Base-by-base conservation (phyloP, 2,797 vertebrate species). In the Acomys russatus region DNA sequence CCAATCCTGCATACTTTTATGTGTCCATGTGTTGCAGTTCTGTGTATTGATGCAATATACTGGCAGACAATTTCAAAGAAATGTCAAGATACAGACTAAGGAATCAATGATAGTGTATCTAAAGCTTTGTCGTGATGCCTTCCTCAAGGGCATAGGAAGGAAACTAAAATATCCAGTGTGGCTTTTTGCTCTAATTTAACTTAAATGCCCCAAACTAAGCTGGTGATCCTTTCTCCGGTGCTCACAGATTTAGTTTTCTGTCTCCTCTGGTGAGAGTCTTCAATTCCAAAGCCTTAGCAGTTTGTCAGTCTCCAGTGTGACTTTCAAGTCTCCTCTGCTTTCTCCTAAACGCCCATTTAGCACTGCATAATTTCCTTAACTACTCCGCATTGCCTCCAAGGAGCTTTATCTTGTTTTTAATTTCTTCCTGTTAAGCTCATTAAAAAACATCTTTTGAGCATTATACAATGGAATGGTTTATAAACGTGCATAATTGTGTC, bases 341-440 rank as follows among this genome's bases (percentile, higher is more conserved):
- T 96, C 94, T 97, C 96, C 96, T 98, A 94, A 96, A 97, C 54
- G 73, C 95, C 91, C 95, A 95, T 96, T 98, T 97, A 97, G 97
- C 91, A 71, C 92, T 88, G 91, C 77, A 94, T 97, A 97, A 98
- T 98, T 98, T 98, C 97, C 97, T 97, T 97, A 97, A 97, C 97
- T 96, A 94, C 95, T 88, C 90, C 12, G 76, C 95, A 88, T 92
- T 96, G 88, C 88, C 97, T 97, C 95, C 85, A 70, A 96, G 96
- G 96, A 95, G 96, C 95, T 90, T 88, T 96, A 96, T 96, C 97
- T 97, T 95, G 95, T 98, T 97, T 97, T 97, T 98, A 97, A 98
- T 98, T 97, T 97, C 97, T 98, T 97, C 97, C 97, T 97, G 97
- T 97, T 98, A 96, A 98, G 92, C 96, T 98, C 97, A 97, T 97